Conservation (phyloP, 2,888 invertebrate genomes). For the Neoscelio sp. region DNA sequence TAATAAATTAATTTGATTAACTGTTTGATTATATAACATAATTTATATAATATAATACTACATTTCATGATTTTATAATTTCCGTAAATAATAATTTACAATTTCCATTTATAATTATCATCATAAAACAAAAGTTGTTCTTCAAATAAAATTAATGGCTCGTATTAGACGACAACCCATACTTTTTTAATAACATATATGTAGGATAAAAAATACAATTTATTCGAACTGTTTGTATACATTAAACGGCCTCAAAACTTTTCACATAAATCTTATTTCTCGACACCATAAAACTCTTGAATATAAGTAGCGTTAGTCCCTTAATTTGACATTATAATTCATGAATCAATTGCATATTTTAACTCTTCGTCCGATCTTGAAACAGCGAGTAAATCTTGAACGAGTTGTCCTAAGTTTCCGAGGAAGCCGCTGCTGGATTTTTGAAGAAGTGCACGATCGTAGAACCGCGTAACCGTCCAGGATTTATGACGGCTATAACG, state of each 20-base stretch:
- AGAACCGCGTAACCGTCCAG: constrained; percentile 74
- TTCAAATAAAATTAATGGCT: too few species aligned
- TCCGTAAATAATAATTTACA: too few species aligned
- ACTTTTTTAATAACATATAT: too few species aligned
- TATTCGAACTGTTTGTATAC: neutral
- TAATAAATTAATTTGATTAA: too few species aligned
- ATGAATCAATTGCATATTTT: constrained; percentile 53
- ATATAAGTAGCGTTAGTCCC: neutral
- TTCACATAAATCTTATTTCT: constrained; percentile 5
- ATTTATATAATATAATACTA: too few species aligned
- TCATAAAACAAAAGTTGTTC: too few species aligned
- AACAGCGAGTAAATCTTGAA: constrained; percentile 43
- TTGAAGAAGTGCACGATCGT: constrained; percentile 67
- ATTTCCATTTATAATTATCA: too few species aligned
- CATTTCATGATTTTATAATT: too few species aligned
- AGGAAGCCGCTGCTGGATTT: constrained; percentile 34
- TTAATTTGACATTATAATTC: constrained; percentile 41
- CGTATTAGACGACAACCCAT: too few species aligned
- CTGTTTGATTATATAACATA: too few species aligned
- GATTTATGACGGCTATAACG: constrained; percentile 81
- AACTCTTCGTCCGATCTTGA: constrained; percentile 24
- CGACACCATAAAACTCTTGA: constrained; percentile 10
- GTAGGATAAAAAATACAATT: neutral
- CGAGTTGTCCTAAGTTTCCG: constrained; percentile 54
- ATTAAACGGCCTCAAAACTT: neutral